Evolutionary conservation across 1,140 invertebrate species (phyloP).

Genomic region (Heliconius melpomene): DNA sequence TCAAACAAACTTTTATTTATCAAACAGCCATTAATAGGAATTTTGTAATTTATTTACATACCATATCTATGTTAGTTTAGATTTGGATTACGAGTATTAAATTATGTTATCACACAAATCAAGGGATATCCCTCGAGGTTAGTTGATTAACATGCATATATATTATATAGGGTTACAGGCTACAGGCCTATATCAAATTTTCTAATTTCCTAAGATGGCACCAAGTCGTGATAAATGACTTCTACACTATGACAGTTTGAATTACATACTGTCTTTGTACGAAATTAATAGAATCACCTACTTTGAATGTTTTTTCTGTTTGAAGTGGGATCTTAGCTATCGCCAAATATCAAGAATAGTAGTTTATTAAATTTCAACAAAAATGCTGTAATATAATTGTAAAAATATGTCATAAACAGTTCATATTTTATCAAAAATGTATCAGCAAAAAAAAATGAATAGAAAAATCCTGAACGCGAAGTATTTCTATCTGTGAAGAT

Average conservation of each 20-base stretch:
- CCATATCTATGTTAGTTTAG: background rate
- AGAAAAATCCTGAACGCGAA: no score
- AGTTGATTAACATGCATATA: background rate
- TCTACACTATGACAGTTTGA: background rate
- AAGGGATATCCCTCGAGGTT: background rate
- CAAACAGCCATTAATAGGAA: background rate
- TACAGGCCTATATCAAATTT: background rate
- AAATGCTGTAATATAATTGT: no score
- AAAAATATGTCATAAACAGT: no score
- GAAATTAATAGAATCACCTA: no score
- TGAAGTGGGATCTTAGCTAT: no score
- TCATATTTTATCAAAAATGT: no score
- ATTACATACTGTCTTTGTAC: background rate
- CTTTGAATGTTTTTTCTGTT: no score
- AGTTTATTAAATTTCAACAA: no score
- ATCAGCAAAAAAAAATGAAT: no score
- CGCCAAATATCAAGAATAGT: no score
- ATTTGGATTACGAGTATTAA: background rate
- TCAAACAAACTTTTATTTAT: background rate
- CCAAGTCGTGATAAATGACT: background rate
- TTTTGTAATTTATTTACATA: background rate
- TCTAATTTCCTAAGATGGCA: slow-evolving; percentile 7
- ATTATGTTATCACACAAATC: background rate
- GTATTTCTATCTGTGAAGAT: no score
- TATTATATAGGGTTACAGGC: background rate